These are phyloP conservation scores for Drosophila nebulosa DNA, from an alignment of 1,140 invertebrate genomes.

Conservation along the genomic window DNA sequence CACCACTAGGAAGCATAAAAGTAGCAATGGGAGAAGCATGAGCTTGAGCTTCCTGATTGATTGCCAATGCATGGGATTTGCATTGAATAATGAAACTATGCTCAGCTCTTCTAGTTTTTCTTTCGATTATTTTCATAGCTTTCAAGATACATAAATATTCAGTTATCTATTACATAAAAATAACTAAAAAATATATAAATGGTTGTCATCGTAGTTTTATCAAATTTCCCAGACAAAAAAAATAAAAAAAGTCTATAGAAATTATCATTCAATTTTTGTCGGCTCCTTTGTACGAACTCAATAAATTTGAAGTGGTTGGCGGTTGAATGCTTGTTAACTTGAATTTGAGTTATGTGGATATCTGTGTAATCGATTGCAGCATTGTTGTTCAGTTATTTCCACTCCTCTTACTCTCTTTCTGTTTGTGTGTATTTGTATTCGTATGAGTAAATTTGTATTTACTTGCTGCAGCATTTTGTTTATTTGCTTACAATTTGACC, in stretches of 20 bases:
- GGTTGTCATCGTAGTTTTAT: too few relatives aligned
- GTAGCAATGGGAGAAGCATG: neutral
- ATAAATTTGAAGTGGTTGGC: neutral
- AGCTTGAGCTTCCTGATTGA: slow-evolving; percentile 33
- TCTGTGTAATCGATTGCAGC: slow-evolving; percentile 54
- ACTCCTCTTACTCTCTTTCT: neutral
- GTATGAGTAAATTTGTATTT: slow-evolving; percentile 12
- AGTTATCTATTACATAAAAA: slow-evolving; percentile 5
- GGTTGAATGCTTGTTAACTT: slow-evolving; percentile 7
- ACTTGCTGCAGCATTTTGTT: slow-evolving; percentile 23
- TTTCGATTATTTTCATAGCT: slow-evolving; percentile 24
- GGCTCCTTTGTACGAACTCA: neutral
- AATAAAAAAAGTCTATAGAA: too few relatives aligned
- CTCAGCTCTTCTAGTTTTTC: slow-evolving; percentile 14
- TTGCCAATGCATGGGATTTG: slow-evolving; percentile 70
- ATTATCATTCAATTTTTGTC: too few relatives aligned
- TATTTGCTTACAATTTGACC: slow-evolving; percentile 35
- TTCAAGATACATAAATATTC: slow-evolving; percentile 62
- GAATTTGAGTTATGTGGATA: slow-evolving; percentile 27
- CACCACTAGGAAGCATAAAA: slow-evolving; percentile 6
- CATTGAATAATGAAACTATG: slow-evolving; percentile 72
- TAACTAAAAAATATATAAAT: slow-evolving; percentile 1
- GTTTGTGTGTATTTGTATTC: slow-evolving; percentile 17
- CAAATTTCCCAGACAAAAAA: too few relatives aligned
- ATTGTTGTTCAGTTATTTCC: neutral